These are phyloP conservation scores for Neotoma lepida DNA, from an alignment of 2,113 vertebrate genomes.

Conservation along the genomic window DNA sequence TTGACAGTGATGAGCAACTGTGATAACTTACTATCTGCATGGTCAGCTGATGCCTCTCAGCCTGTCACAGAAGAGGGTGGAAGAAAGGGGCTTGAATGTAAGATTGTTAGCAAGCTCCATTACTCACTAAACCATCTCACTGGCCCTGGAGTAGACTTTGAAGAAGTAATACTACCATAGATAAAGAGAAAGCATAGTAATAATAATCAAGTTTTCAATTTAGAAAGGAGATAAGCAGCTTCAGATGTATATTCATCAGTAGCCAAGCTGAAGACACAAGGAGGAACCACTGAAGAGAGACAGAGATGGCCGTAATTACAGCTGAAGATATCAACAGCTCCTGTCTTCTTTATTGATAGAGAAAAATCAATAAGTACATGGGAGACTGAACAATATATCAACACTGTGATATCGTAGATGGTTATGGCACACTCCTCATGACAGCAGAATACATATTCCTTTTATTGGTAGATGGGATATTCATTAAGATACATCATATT, in stretches of 20 bases:
- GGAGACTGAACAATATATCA: neutral
- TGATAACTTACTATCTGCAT: conserved; percentile 66
- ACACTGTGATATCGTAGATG: neutral
- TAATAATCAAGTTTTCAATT: neutral
- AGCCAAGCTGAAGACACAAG: neutral
- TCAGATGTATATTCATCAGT: neutral
- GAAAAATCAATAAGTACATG: neutral
- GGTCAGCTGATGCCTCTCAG: conserved; percentile 51
- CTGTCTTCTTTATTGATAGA: neutral
- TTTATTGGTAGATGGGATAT: neutral
- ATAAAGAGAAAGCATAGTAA: neutral
- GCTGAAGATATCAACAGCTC: neutral
- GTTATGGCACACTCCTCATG: neutral
- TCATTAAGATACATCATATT: neutral
- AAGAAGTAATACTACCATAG: neutral
- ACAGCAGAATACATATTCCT: neutral
- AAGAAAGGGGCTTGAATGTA: neutral
- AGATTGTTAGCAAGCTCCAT: neutral
- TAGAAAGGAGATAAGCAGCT: neutral
- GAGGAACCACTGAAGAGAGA: neutral
- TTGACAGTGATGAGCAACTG: conserved; percentile 53
- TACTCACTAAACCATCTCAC: neutral
- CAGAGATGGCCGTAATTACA: neutral
- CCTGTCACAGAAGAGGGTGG: neutral
- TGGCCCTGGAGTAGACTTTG: neutral